Base-by-base conservation (phyloP, 2,888 invertebrate species). In the Mimumesa dahlbomi region DNA sequence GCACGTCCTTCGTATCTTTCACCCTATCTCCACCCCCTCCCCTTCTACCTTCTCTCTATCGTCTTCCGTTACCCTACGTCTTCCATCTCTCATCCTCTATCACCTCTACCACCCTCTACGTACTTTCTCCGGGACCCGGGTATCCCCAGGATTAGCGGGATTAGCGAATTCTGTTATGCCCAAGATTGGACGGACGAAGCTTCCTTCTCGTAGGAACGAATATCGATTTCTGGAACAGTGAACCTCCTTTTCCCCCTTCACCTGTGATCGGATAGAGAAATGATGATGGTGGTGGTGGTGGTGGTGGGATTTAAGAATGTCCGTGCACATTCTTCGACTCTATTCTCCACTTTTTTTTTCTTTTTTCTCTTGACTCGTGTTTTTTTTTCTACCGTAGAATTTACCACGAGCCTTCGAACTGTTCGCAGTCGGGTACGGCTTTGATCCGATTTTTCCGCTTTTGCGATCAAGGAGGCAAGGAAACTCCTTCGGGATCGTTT, bases 391-490 rank as follows among this genome's bases (percentile, higher is more conserved):
- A 5, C 2, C 34, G 6, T 7, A 5, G n/a, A 34, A 6, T 7
- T 34, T 2, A 16, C 25, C 4, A 1, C 52, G 43, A 21, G n/a
- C 13, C 11, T 42, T 11, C 42, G 21, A n/a, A 19, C 11, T 13
- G 16, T 11, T 21, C 2, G 9, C 36, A 16, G 29, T n/a, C 29
- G 18, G n/a, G n/a, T n/a, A n/a, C n/a, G n/a, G 29, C 38, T 63
- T 66, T 56, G 75, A 75, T 53, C 18, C 61, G 25, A 73, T 69
- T 69, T 63, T 63, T 69, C 58, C 53, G 34, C 34, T 5, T 19
- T 9, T n/a, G n/a, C 36, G 62, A 75, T 56, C 56, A 62, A 68
- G 61, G 31, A 40, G 42, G 18, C 14, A n/a, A 9, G 19, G 3
- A 36, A 22, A 14, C 13, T 34, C 9, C 22, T 19, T n/a, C 18